phyloP scores from a whole-genome alignment of 1,140 invertebrate species.

The Bombus polaris region DNA sequence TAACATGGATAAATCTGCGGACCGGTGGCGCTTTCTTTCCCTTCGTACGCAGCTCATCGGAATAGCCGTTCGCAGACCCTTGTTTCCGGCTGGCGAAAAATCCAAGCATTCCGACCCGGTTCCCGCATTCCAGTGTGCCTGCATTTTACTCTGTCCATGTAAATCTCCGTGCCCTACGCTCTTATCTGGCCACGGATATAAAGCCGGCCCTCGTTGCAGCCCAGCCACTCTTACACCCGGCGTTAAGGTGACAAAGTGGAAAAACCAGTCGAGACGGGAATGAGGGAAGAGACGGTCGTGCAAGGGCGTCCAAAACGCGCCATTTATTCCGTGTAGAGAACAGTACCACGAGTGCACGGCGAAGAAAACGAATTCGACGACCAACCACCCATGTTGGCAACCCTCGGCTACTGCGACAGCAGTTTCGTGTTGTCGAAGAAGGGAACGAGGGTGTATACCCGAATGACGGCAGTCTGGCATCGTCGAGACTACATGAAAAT shows the following conservation, averaged over 20 bases:
- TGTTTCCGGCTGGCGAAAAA: conserved; percentile 46
- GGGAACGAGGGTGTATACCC: neutral
- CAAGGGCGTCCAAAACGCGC: conserved; percentile 38
- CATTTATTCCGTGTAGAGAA: conserved; percentile 47
- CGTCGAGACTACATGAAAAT: conserved; percentile 56
- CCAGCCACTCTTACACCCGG: neutral
- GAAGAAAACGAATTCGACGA: conserved; percentile 52
- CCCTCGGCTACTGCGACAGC: neutral
- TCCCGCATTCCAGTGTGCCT: conserved; percentile 42
- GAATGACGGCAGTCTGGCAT: conserved; percentile 17
- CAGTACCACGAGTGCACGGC: neutral
- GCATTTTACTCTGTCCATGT: conserved; percentile 53
- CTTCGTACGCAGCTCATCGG: conserved; percentile 5
- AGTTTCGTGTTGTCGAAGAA: conserved; percentile 22
- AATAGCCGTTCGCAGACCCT: conserved; percentile 35
- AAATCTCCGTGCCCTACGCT: conserved; percentile 52
- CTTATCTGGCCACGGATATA: conserved; percentile 51
- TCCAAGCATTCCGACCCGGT: conserved; percentile 47
- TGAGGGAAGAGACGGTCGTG: neutral
- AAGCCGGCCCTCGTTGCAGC: conserved; percentile 20
- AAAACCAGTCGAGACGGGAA: neutral
- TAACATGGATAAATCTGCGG: conserved; percentile 26
- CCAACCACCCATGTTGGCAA: neutral
- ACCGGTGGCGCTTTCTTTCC: neutral
- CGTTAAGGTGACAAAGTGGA: conserved; percentile 37